Evolutionary conservation across 2,113 vertebrate species (phyloP), one percentile per base, ranked within the genome.

Genomic region (Parus major): DNA sequence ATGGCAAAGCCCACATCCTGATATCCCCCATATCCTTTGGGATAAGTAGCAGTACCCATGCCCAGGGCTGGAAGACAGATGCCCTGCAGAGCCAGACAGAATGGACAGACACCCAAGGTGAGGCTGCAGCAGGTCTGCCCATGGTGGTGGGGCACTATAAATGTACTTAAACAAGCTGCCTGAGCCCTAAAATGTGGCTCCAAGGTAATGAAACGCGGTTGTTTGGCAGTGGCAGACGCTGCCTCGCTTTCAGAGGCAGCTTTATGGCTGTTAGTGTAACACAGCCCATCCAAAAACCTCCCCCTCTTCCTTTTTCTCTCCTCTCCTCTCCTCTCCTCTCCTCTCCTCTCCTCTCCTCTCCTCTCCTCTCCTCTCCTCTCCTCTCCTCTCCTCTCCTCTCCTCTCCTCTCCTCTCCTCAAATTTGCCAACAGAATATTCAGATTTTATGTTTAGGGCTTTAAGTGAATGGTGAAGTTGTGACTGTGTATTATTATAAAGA

Each of bases 291-390:
- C 39, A 82, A 91, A 95, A 75, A 29, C 19, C 27, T 71, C 31
- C 20, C 25, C 28, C 0, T 0, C 10, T 47, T 31, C 5, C 27
- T 22, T 18, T n/a, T 1, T 27, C 10, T 10, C 31, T 28, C 7
- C 4, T 5, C 22, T 24, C 21, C 6, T 75, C 88, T 29, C 28
- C 10, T 18, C 28, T 20, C 12, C 22, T 13, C 33, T 22, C 12
- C 19, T 13, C 24, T 24, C 3, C 15, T 7, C 23, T 13, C 6
- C 47, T 49, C 12, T 13, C 6, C 47, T 49, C 39, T 39, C 39
- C 39, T 39, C 39, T 39, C 39, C 39, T 39, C 39, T 39, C 10
- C 16, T 12, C 39, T 20, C 12, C 22, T 13, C 33, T 20, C 12
- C 22, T 13, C 33, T 22, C 12, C 19, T 13, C 24, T 24, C 3